phyloP scores from a whole-genome alignment of 92 coral and sea anemone genomes.

The Zoanthus gigantus region DNA sequence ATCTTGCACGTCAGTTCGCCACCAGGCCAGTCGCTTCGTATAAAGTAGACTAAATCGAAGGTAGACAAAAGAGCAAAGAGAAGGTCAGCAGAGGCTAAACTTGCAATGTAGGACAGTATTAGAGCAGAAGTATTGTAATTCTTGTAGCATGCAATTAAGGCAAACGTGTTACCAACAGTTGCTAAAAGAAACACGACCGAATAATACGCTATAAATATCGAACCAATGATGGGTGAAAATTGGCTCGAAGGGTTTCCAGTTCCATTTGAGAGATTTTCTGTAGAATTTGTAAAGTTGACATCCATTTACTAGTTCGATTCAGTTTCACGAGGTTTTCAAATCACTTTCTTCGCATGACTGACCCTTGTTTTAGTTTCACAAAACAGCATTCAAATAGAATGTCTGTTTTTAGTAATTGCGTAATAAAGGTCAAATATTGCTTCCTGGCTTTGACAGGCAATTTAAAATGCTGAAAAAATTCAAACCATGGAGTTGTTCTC shows the following conservation, averaged over 20 bases:
- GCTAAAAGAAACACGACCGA: constrained; percentile 65
- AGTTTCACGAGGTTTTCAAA: not conserved
- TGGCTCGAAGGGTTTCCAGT: not conserved
- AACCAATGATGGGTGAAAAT: constrained; percentile 34
- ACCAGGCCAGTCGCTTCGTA: constrained; percentile 37
- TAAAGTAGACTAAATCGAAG: constrained; percentile 40
- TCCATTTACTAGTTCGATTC: not conserved
- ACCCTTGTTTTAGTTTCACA: too few species aligned
- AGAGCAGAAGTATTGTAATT: constrained; percentile 13
- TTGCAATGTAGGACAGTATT: constrained; percentile 39
- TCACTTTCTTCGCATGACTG: constrained; percentile 17
- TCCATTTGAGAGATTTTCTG: constrained; percentile 24
- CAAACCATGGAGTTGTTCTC: too few species aligned
- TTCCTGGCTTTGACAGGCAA: not conserved
- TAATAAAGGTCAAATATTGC: not conserved
- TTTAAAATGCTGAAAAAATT: too few species aligned
- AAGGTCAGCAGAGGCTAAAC: constrained; percentile 44
- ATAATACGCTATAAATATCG: constrained; percentile 57
- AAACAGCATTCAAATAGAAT: not conserved
- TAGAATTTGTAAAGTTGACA: not conserved
- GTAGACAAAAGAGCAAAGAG: constrained; percentile 32
- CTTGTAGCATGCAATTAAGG: constrained; percentile 41
- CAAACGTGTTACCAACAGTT: constrained; percentile 68
- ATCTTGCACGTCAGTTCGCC: constrained; percentile 32
- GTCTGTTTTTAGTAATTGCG: not conserved